Percentiles rank a stretch among this genome's conserved stretches.
These are phyloP conservation scores for Netelia fuscicornis DNA, from an alignment of 2,888 invertebrate genomes.

Conservation along the genomic window DNA sequence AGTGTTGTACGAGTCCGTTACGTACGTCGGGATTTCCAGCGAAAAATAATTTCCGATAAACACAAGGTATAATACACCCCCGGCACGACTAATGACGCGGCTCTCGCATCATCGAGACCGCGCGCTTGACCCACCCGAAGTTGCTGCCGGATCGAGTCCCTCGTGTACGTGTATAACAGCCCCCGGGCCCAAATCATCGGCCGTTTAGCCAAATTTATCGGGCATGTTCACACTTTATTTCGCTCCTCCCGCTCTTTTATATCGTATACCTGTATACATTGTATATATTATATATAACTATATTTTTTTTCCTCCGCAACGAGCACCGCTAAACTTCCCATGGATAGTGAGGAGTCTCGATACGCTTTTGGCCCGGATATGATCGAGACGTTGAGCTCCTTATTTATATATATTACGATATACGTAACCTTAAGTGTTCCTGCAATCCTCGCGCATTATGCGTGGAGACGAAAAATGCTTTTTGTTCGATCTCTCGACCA, in stretches of 20 bases:
- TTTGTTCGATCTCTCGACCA: neutral
- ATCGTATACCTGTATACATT: too few relatives aligned
- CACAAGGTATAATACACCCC: constrained; percentile 69
- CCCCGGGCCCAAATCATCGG: constrained; percentile 77
- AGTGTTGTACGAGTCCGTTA: neutral
- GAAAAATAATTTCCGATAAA: constrained; percentile 80
- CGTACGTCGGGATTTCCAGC: constrained; percentile 53
- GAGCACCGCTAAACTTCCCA: neutral
- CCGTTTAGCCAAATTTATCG: constrained; percentile 83
- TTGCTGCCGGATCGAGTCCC: constrained; percentile 46
- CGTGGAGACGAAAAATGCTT: neutral
- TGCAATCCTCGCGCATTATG: neutral
- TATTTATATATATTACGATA: neutral
- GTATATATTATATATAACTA: constrained; percentile 8
- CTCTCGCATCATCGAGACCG: constrained; percentile 35
- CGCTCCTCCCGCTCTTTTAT: constrained; percentile 61
- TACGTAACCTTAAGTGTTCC: neutral
- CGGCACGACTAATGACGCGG: constrained; percentile 66
- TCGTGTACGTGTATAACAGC: neutral
- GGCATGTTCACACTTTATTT: constrained; percentile 82
- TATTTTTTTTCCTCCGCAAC: neutral
- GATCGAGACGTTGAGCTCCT: constrained; percentile 11
- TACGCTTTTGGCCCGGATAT: constrained; percentile 23
- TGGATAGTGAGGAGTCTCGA: constrained; percentile 27
- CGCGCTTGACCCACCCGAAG: constrained; percentile 48